Base-by-base conservation (phyloP, 1,140 invertebrate genomes). In the Parapsyche elsis region DNA sequence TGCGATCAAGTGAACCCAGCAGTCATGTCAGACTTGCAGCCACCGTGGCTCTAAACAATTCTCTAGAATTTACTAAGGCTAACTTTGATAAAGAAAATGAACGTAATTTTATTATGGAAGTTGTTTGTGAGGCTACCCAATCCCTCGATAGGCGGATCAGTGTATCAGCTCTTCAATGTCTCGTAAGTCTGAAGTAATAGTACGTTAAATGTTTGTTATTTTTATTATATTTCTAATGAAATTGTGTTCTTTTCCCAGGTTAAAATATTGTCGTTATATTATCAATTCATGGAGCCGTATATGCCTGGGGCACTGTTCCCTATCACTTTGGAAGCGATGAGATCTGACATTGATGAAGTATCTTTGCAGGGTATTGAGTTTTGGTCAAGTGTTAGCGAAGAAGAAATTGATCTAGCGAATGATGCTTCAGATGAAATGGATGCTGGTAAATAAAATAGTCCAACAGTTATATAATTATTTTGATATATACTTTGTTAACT, bases 351-450 rank as follows among this genome's bases (percentile, higher is more conserved):
- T 78, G 97, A 99, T 90, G 97, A 99, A 84, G 94, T 99, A 61
- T 94, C 97, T 26, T 90, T 99, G 53, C 99, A 99, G 90, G 99
- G 99, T 83, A 99, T 99, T 88, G 99, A 99, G 88, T 99, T 99
- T 89, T 99, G 99, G 99, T 99, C 98, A 0, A 99, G 98, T 86
- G 98, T 99, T 0, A 98, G 98, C 85, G 99, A 99, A 89, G 98
- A 99, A 89, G 99, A 99, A 90, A 96, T 99, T 26, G 98, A 99
- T 89, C 89, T 99, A 81, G 93, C 95, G 4, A 97, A 99, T 86
- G 98, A 99, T 88, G 95, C 96, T 82, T 94, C 94, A 53, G 98
- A 99, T 90, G 98, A 98, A 38, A 90, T 91, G 38, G 98, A 99
- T 88, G 92, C 94, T 84, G 88, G 88, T 89, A 86, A 67, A 71